These are phyloP conservation scores for Epizoanthus scotinus DNA, from an alignment of 92 coral and sea anemone species.

Conservation along the genomic window DNA sequence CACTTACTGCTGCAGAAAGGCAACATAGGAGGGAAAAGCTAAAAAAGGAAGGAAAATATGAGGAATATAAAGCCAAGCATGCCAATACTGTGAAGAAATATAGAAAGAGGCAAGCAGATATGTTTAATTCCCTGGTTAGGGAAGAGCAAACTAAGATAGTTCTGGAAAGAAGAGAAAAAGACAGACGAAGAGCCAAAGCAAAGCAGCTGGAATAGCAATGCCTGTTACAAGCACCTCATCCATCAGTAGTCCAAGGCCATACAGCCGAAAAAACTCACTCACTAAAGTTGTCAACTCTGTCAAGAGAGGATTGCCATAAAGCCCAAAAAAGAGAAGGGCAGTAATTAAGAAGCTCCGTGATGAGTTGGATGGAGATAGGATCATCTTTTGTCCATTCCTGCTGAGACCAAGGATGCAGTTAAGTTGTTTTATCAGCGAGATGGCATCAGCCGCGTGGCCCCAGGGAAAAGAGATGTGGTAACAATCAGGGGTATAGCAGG, in stretches of 20 bases:
- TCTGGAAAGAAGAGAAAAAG: constrained; percentile 47
- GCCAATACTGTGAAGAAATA: constrained; percentile 36
- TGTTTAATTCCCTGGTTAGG: constrained; percentile 31
- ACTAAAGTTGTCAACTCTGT: constrained; percentile 40
- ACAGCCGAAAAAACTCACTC: constrained; percentile 39
- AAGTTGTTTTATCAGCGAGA: constrained; percentile 38
- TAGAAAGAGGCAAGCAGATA: constrained; percentile 36
- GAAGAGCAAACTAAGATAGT: constrained; percentile 43
- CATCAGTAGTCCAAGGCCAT: constrained; percentile 27
- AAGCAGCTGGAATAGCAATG: constrained; percentile 29
- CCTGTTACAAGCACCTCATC: constrained; percentile 24
- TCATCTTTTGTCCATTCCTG: constrained; percentile 39
- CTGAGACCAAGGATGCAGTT: constrained; percentile 45
- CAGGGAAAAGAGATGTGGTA: constrained; percentile 55
- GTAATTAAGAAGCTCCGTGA: constrained; percentile 43
- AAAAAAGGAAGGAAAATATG: constrained; percentile 43
- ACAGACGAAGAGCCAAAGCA: constrained; percentile 44
- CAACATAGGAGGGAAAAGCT: constrained; percentile 50
- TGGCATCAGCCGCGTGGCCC: constrained; percentile 53
- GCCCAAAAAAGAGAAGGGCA: constrained; percentile 47
- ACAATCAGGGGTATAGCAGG: constrained; percentile 27
- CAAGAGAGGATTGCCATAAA: constrained; percentile 35
- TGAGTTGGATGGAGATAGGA: constrained; percentile 36
- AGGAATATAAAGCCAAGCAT: constrained; percentile 45
- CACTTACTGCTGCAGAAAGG: constrained; percentile 51